phyloP scores from a whole-genome alignment of 2,797 vertebrate genomes.

The Lycodopsis pacificus region DNA sequence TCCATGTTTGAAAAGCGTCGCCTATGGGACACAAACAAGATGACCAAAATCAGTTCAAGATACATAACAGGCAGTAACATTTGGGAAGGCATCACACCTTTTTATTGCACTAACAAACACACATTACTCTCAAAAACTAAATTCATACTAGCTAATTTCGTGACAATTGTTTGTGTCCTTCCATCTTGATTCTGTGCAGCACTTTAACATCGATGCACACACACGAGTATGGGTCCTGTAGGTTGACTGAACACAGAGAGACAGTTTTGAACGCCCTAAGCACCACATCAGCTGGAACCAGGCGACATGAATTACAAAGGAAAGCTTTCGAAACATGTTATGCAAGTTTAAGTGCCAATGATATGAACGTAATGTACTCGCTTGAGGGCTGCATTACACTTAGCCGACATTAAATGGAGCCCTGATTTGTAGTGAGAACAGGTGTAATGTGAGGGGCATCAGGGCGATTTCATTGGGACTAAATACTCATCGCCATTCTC shows the following conservation, averaged over 20 bases:
- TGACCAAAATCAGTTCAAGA: neutral
- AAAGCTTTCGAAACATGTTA: slow-evolving; percentile 57
- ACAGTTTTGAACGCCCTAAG: slow-evolving; percentile 72
- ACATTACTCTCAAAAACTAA: neutral
- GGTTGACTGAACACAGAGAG: slow-evolving; percentile 62
- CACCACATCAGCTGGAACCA: slow-evolving; percentile 36
- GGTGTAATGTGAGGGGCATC: neutral
- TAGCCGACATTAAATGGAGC: slow-evolving; percentile 31
- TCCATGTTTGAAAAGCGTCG: slow-evolving; percentile 96
- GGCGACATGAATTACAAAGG: slow-evolving; percentile 29
- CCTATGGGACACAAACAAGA: slow-evolving; percentile 80
- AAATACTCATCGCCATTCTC: slow-evolving; percentile 1
- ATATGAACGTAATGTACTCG: slow-evolving; percentile 40
- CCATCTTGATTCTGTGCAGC: neutral
- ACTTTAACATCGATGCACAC: neutral
- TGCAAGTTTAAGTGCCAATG: slow-evolving; percentile 51
- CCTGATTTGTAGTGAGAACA: neutral
- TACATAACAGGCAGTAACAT: neutral
- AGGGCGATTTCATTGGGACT: neutral
- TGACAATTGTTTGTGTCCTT: neutral
- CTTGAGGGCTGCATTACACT: slow-evolving; percentile 49
- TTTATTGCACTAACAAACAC: neutral
- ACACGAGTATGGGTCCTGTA: slow-evolving; percentile 35
- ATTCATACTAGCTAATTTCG: neutral
- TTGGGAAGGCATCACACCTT: neutral